phyloP scores from a whole-genome alignment of 1,140 invertebrate genomes.

The Amyelois transitella region DNA sequence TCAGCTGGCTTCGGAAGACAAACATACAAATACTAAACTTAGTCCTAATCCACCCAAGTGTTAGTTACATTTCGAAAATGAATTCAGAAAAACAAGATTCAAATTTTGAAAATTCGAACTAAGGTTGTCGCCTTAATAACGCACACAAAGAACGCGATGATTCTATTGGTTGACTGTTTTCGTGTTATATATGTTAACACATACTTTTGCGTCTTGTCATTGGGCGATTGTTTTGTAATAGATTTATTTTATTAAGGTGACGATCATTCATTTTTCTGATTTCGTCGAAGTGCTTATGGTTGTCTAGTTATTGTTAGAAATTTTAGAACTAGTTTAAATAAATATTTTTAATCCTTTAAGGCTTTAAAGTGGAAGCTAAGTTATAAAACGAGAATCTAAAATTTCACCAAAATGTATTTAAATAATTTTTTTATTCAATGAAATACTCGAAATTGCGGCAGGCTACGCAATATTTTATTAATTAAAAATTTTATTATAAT shows the following conservation, averaged over 20 bases:
- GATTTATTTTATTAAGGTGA: neutral
- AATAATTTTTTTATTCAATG: neutral
- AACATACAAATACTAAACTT: conserved; percentile 55
- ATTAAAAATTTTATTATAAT: neutral
- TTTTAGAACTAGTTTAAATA: neutral
- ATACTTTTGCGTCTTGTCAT: neutral
- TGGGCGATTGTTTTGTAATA: neutral
- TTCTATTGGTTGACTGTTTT: neutral
- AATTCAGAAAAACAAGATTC: neutral
- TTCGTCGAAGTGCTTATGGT: neutral
- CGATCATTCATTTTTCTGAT: neutral
- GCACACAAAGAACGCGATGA: neutral
- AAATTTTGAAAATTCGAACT: no score
- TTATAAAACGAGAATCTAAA: neutral
- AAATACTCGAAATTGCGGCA: neutral
- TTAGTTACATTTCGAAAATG: neutral
- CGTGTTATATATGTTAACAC: neutral
- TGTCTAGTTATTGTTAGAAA: neutral
- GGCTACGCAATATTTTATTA: neutral
- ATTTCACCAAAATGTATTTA: neutral
- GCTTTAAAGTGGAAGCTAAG: no score
- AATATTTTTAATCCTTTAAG: no score
- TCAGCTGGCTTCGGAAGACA: conserved; percentile 46
- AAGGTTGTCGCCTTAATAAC: neutral
- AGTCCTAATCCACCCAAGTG: conserved; percentile 10